phyloP scores from a whole-genome alignment of 2,797 vertebrate species.

The Pantherophis vulpinus region DNA sequence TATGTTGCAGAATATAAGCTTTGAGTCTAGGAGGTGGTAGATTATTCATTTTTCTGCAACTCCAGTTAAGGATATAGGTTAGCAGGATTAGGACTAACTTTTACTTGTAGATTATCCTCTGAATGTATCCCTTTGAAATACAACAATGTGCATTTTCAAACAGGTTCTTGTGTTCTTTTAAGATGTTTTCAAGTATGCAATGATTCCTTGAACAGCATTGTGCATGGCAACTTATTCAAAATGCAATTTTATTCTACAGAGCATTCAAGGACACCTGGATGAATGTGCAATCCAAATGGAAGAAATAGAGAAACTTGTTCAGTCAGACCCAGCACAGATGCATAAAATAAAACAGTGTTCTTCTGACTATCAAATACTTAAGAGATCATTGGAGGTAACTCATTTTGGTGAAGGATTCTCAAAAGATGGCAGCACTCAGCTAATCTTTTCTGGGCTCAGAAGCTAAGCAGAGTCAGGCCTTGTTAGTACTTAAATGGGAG shows the following conservation, averaged over 20 bases:
- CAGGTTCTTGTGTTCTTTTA: background rate
- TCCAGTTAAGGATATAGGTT: background rate
- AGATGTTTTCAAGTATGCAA: background rate
- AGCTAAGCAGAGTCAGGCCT: background rate
- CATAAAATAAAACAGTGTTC: conserved; percentile 77
- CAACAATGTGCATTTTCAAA: background rate
- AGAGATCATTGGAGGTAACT: conserved; percentile 80
- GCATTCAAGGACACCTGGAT: conserved; percentile 82
- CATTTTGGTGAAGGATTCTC: conserved; percentile 3
- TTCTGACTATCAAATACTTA: conserved; percentile 73
- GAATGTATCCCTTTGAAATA: background rate
- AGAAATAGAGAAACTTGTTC: conserved; percentile 76
- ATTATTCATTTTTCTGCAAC: background rate
- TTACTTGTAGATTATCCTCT: background rate
- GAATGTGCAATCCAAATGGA: conserved; percentile 77
- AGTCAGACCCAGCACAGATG: conserved; percentile 73
- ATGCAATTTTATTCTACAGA: conserved; percentile 42
- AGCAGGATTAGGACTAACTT: background rate
- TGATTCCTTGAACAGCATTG: background rate
- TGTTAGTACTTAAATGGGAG: background rate
- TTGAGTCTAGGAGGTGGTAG: background rate
- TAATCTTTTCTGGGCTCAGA: background rate
- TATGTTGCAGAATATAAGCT: background rate
- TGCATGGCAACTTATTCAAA: background rate
- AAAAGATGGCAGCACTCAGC: background rate